Base-by-base conservation (phyloP, 2,797 vertebrate species). In the Podarcis lilfordi region DNA sequence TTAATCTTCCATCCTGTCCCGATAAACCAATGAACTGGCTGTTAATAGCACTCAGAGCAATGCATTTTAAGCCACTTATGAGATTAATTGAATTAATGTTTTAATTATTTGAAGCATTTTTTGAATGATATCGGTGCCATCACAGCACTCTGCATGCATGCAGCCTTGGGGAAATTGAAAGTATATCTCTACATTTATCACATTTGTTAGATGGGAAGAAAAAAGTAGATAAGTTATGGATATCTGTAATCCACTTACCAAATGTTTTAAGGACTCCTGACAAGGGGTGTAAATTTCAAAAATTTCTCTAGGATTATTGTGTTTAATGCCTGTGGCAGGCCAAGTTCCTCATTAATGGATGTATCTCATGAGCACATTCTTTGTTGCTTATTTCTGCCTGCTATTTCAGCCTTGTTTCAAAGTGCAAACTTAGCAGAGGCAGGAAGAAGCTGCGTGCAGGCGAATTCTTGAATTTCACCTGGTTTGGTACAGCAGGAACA, bases 11-110 rank as follows among this genome's bases (percentile, higher is more conserved):
- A 89, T 91, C 84, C 77, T n/a, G 80, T 92, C 86, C 40, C 80
- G 91, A 92, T 95, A 93, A 93, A 95, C 94, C 93, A 94, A 89
- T 92, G 94, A 94, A 94, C 89, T 89, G 84, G 13, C 87, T 94
- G 81, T 90, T 95, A 95, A 93, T 94, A 93, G 92, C 76, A 80
- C 89, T 92, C 93, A 84, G 80, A 93, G 64, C 84, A 76, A 76
- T 91, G 19, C 88, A 91, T 92, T 93, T 93, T 79, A 78, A 89
- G 82, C 86, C 86, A 83, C 93, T 93, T 89, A 91, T 88, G 88
- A 86, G 84, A 81, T 88, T 89, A 85, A 87, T 94, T 80, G 89
- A 93, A 91, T 93, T 83, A 90, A 86, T 76, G 71, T 83, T 81
- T 90, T 86, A 86, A 90, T 76, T 86, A 81, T 80, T 86, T 89